phyloP scores from a whole-genome alignment of 2,888 invertebrate genomes.

The Octonoba sinensis region DNA sequence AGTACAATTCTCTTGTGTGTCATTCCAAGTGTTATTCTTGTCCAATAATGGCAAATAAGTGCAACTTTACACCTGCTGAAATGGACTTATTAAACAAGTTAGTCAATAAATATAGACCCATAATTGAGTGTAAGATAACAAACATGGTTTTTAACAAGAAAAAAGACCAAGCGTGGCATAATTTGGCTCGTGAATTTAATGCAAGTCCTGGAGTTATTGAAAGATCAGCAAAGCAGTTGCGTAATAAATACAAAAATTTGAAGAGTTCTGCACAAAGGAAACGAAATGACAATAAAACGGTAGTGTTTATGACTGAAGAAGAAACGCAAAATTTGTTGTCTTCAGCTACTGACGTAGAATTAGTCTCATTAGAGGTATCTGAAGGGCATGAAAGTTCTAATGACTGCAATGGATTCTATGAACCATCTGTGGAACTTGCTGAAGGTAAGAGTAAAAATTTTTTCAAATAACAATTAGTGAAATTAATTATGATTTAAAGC shows the following conservation, averaged over 20 bases:
- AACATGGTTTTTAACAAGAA: background rate
- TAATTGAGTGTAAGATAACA: background rate
- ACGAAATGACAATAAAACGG: background rate
- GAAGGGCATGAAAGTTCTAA: too few species aligned
- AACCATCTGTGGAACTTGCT: too few species aligned
- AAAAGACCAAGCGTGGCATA: constrained; percentile 1
- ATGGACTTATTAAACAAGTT: background rate
- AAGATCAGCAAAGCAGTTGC: background rate
- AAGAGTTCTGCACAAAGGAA: background rate
- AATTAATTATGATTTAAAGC: background rate
- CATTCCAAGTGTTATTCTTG: too few species aligned
- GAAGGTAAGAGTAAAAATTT: too few species aligned
- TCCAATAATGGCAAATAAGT: too few species aligned
- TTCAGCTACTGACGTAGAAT: too few species aligned
- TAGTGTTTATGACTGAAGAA: background rate
- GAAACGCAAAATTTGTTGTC: too few species aligned
- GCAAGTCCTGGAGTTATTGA: background rate
- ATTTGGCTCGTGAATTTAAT: background rate
- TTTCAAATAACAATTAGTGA: too few species aligned
- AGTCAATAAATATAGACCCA: background rate
- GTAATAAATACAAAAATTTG: background rate
- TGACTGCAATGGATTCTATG: too few species aligned
- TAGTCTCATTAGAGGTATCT: too few species aligned
- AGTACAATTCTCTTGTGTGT: too few species aligned
- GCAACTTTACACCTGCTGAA: too few species aligned